phyloP scores from a whole-genome alignment of 2,797 vertebrate species.

The Scyliorhinus canicula region DNA sequence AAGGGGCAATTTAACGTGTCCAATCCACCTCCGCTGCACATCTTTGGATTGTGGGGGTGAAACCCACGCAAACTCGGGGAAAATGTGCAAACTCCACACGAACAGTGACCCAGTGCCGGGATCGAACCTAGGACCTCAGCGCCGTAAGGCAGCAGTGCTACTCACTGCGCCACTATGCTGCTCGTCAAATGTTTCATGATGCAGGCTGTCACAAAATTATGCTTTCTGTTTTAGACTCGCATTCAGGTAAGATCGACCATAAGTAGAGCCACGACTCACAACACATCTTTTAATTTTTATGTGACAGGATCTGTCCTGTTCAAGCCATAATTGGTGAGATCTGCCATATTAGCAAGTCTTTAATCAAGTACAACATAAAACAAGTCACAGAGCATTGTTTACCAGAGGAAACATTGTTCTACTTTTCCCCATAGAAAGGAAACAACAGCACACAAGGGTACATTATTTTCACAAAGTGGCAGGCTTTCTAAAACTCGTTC shows the following conservation, averaged over 20 bases:
- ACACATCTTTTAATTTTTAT: not conserved
- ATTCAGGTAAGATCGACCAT: not conserved
- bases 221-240: not conserved
- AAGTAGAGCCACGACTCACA: not conserved
- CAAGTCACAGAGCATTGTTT: not conserved
- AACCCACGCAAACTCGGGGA: too few species aligned
- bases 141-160: too few species aligned
- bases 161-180: too few species aligned
- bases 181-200: not conserved
- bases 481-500: not conserved
- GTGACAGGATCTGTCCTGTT: too few species aligned
- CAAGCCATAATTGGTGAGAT: too few species aligned
- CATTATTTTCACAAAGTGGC: not conserved
- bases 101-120: too few species aligned
- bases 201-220: not conserved
- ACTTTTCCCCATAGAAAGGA: not conserved
- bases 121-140: too few species aligned
- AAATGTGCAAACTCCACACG: too few species aligned
- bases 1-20: too few species aligned
- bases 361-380: not conserved
- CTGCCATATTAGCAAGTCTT: not conserved
- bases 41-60: too few species aligned
- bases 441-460: not conserved
- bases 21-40: too few species aligned
- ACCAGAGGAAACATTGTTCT: not conserved